These are phyloP conservation scores for Lobophora halterata DNA, from an alignment of 2,888 invertebrate genomes.

Conservation along the genomic window DNA sequence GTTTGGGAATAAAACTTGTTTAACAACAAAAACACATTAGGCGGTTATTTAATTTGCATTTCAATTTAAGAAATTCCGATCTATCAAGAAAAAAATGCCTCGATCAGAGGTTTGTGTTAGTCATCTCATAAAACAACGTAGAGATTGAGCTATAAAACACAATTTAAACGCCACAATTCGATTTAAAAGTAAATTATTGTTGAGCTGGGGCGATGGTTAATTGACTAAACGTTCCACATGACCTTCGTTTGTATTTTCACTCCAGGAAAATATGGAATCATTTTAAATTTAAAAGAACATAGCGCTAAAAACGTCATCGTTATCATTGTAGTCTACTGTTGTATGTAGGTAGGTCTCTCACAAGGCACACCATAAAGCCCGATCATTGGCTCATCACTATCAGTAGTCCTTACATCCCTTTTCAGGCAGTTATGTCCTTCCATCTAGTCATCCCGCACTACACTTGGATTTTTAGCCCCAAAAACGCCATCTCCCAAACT, in stretches of 20 bases:
- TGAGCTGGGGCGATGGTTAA: constrained; percentile 65
- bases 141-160: constrained; percentile 48
- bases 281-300: too few species aligned
- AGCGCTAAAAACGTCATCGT: too few species aligned
- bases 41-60: constrained; percentile 27
- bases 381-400: too few species aligned
- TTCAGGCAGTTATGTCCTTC: too few species aligned
- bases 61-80: constrained; percentile 18
- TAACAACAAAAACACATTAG: constrained; percentile 14
- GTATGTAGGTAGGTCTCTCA: too few species aligned
- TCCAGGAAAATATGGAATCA: constrained; percentile 36
- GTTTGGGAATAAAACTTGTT: constrained; percentile 25
- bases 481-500: too few species aligned
- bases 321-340: too few species aligned
- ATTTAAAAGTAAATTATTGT: constrained; percentile 65
- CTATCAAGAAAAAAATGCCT: constrained; percentile 27
- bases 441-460: too few species aligned
- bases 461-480: too few species aligned
- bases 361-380: too few species aligned
- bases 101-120: constrained; percentile 33
- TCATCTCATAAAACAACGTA: constrained; percentile 41
- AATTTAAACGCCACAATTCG: constrained; percentile 53
- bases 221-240: constrained; percentile 68
- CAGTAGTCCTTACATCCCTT: too few species aligned
- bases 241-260: constrained; percentile 66